Conservation (phyloP, 2,113 vertebrate species). For the Spizaetus ornatus region DNA sequence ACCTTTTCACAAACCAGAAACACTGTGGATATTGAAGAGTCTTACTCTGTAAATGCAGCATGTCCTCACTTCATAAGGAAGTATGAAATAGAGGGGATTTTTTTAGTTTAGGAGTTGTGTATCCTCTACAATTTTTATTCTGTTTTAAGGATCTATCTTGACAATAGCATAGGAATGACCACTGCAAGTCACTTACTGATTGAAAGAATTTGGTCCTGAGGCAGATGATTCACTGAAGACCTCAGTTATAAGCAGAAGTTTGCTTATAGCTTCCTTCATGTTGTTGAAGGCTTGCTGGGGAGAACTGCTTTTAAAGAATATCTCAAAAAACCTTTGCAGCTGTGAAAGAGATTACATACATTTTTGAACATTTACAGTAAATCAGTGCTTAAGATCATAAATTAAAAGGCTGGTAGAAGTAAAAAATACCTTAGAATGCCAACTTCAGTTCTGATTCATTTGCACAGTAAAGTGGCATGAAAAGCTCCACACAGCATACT, state of each 20-base stretch:
- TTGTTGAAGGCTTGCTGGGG: conserved; percentile 78
- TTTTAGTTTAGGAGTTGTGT: neutral
- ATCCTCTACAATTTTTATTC: neutral
- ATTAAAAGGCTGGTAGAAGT: neutral
- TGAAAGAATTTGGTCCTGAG: conserved; percentile 61
- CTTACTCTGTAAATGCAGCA: neutral
- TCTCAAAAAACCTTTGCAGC: conserved; percentile 84
- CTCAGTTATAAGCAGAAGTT: conserved; percentile 79
- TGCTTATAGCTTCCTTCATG: conserved; percentile 81
- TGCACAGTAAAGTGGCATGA: neutral
- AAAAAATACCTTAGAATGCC: neutral
- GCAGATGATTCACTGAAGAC: conserved; percentile 66
- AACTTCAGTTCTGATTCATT: neutral
- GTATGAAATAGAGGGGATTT: neutral
- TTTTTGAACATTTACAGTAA: neutral
- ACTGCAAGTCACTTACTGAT: conserved; percentile 63
- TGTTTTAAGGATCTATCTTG: neutral
- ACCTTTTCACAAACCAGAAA: neutral
- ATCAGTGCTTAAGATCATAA: neutral
- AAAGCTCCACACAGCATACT: neutral
- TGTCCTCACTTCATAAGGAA: neutral
- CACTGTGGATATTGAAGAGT: neutral
- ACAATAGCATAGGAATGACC: neutral
- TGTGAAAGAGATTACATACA: conserved; percentile 59
- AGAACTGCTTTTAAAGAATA: conserved; percentile 72